phyloP scores from a whole-genome alignment of 2,888 invertebrate species.

The Choristoneura rosaceana region DNA sequence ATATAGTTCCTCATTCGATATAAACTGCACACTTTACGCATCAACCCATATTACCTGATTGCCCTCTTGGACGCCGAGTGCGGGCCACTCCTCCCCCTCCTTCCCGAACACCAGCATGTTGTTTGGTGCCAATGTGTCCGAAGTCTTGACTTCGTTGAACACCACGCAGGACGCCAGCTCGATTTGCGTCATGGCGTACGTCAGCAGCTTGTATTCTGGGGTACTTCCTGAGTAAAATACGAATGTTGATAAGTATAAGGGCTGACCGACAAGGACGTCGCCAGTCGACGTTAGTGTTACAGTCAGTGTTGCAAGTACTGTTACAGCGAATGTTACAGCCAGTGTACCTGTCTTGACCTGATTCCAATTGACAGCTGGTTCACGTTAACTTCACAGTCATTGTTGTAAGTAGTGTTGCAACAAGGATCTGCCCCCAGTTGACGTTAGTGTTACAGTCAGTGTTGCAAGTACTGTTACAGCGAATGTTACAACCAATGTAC shows the following conservation, averaged over 20 bases:
- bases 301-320: neutral
- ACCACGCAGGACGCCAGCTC: slow-evolving; percentile 63
- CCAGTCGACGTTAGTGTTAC: slow-evolving; percentile 78
- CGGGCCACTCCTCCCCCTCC: slow-evolving; percentile 56
- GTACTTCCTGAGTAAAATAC: slow-evolving; percentile 44
- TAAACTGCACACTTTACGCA: too few relatives aligned
- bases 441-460: too few relatives aligned
- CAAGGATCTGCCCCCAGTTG: slow-evolving; percentile 83
- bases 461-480: slow-evolving; percentile 73
- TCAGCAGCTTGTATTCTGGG: slow-evolving; percentile 46
- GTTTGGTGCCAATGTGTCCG: slow-evolving; percentile 52
- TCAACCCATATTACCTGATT: slow-evolving; percentile 59
- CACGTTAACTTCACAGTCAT: slow-evolving; percentile 49
- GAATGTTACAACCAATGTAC: slow-evolving; percentile 57
- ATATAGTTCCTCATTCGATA: too few relatives aligned
- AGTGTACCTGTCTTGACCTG: slow-evolving; percentile 86
- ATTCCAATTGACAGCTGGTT: slow-evolving; percentile 87
- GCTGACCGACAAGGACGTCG: too few relatives aligned
- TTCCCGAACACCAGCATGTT: slow-evolving; percentile 59
- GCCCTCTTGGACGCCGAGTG: slow-evolving; percentile 59
- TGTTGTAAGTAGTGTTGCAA: slow-evolving; percentile 67
- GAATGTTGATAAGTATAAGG: too few relatives aligned
- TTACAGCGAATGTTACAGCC: neutral
- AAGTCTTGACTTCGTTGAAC: slow-evolving; percentile 55
- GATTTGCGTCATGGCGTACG: slow-evolving; percentile 60